Evolutionary conservation across 2,888 invertebrate genomes (phyloP), one percentile per base, ranked within the genome.

Genomic region (Tachina grossa): DNA sequence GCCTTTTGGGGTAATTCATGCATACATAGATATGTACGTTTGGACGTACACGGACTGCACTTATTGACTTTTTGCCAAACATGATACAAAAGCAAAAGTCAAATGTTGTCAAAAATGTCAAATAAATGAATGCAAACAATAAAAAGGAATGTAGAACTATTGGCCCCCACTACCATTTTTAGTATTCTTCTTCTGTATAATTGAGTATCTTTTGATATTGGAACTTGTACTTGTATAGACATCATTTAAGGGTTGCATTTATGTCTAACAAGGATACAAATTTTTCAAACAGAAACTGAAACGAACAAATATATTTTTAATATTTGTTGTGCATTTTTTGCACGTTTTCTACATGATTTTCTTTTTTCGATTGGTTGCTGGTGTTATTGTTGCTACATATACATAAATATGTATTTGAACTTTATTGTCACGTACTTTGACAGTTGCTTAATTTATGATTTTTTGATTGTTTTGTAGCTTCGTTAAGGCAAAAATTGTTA

Each of bases 381-480:
- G 49, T 65, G 14, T 76, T 47, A 8, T 39, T 13, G 65, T 49
- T 61, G 10, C 39, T 13, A 65, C n/a, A n/a, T n/a, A n/a, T n/a
- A n/a, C n/a, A n/a, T n/a, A n/a, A n/a, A n/a, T 49, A 53, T 75
- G 57, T 61, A 80, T 77, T 76, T 83, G 55, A 85, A 85, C 85
- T 85, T 85, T 85, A 83, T 83, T 85, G 83, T 85, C 85, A 85
- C 85, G 85, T 85, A 85, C 83, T 80, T 85, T 83, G 85, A 83
- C 85, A 85, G 85, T 85, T 85, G 79, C 76, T 77, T 85, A 83
- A 85, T 85, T 85, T 85, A 85, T 85, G 85, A 85, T 79, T 85
- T 83, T 83, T 76, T 85, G 83, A 85, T 85, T 85, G 83, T 83
- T 80, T 78, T 78, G 83, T 69, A 83, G 65, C 59, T 72, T 72